A percentile compares a stretch with the other conserved stretches of the same genome.
phyloP scores from a whole-genome alignment of 2,113 vertebrate genomes.

The Anolis carolinensis region DNA sequence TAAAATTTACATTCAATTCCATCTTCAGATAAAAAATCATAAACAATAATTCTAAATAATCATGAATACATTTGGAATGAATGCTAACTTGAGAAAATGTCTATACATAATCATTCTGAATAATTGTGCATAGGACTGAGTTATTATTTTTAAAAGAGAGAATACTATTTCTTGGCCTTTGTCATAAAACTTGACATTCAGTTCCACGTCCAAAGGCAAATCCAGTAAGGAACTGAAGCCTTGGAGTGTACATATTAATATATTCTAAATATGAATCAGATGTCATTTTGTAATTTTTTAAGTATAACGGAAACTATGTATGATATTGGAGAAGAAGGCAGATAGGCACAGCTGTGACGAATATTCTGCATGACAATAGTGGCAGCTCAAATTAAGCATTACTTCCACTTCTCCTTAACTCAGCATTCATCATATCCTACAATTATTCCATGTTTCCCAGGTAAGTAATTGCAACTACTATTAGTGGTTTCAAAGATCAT shows the following conservation, averaged over 20 bases:
- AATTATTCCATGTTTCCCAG: not conserved
- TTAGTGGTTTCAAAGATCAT: not conserved
- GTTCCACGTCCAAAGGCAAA: conserved; percentile 2
- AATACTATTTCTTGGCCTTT: not conserved
- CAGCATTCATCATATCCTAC: not conserved
- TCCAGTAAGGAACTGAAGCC: not conserved
- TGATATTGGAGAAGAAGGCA: not conserved
- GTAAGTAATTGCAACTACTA: not conserved
- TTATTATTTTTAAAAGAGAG: not conserved
- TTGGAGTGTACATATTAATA: not conserved
- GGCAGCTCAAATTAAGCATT: not conserved
- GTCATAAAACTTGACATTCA: not conserved
- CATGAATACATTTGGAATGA: too few species aligned
- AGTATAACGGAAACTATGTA: not conserved
- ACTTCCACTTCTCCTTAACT: not conserved
- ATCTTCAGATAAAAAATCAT: too few species aligned
- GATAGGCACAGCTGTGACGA: not conserved
- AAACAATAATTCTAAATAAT: too few species aligned
- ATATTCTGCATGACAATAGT: not conserved
- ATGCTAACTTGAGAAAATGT: not conserved
- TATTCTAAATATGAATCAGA: not conserved
- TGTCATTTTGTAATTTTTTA: not conserved
- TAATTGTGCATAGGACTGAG: not conserved
- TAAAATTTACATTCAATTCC: conserved; percentile 7
- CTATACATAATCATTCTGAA: not conserved